phyloP scores from a whole-genome alignment of 2,113 vertebrate genomes.

The Dasyurus viverrinus region DNA sequence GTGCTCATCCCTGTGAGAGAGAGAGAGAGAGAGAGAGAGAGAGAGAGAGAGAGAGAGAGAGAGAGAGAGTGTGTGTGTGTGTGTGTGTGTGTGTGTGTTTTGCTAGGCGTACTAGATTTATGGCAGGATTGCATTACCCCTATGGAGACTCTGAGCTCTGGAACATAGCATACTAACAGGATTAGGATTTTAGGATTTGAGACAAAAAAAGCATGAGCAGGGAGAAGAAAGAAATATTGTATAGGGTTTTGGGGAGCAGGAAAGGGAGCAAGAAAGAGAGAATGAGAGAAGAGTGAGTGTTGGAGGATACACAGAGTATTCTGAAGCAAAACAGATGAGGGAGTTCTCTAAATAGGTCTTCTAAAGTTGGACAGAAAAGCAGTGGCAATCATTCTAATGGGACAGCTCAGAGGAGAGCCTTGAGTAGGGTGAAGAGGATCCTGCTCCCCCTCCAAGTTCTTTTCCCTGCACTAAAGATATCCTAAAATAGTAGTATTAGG shows the following conservation, averaged over 20 bases:
- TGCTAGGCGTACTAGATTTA: slow-evolving; percentile 80
- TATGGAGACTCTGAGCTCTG: slow-evolving; percentile 79
- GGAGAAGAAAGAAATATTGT: slow-evolving; percentile 69
- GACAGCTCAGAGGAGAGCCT: background rate
- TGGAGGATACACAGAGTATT: slow-evolving; percentile 51
- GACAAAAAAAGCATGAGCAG: slow-evolving; percentile 82
- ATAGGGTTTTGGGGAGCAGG: slow-evolving; percentile 70
- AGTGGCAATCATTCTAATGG: background rate
- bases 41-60: no score
- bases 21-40: no score
- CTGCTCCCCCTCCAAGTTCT: background rate
- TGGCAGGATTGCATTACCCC: slow-evolving; percentile 85
- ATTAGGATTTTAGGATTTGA: slow-evolving; percentile 86
- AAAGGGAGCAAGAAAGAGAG: slow-evolving; percentile 55
- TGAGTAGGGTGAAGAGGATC: background rate
- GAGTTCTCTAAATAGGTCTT: slow-evolving; percentile 55
- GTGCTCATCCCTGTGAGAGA: slow-evolving; percentile 44
- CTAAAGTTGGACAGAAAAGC: background rate
- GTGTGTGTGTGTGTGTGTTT: slow-evolving; percentile 71
- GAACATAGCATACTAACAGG: slow-evolving; percentile 86
- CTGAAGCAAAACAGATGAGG: slow-evolving; percentile 47
- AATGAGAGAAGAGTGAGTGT: background rate
- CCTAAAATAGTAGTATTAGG: background rate
- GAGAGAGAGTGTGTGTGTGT: slow-evolving; percentile 74
- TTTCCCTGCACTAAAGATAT: background rate